Evolutionary conservation across 2,797 vertebrate species (phyloP).

Genomic region (Myotis vivesi): DNA sequence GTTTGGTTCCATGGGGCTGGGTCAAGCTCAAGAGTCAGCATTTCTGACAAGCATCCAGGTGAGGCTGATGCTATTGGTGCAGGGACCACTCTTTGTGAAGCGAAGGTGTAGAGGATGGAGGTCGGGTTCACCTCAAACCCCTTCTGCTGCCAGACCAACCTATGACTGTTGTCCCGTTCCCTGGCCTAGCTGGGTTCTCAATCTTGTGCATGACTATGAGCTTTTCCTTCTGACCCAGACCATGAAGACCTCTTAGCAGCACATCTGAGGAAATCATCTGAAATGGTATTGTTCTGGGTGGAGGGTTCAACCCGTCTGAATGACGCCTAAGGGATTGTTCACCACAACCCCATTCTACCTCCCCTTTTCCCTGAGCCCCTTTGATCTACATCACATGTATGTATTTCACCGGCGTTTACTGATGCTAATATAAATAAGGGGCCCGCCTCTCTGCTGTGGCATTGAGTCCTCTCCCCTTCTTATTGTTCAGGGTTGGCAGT

Average conservation of each 20-base stretch:
- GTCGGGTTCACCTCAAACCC: neutral
- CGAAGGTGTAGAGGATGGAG: neutral
- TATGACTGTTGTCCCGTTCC: neutral
- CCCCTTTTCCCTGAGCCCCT: neutral
- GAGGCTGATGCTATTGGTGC: neutral
- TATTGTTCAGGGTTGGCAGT: neutral
- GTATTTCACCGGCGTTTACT: neutral
- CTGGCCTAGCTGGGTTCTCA: neutral
- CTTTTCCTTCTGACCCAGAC: neutral
- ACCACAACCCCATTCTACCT: neutral
- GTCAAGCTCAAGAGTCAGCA: neutral
- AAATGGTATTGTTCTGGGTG: neutral
- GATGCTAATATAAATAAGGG: neutral
- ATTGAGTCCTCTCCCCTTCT: neutral
- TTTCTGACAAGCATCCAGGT: neutral
- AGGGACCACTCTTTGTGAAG: neutral
- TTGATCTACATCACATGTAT: neutral
- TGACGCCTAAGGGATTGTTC: neutral
- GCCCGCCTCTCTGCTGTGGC: neutral
- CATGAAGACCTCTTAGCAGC: neutral
- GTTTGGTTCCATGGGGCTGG: neutral
- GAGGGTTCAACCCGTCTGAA: neutral
- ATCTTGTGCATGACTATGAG: neutral
- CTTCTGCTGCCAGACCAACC: neutral
- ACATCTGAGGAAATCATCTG: neutral